These are phyloP conservation scores for Eristalis intricaria DNA, from an alignment of 2,888 invertebrate genomes.

Conservation along the genomic window DNA sequence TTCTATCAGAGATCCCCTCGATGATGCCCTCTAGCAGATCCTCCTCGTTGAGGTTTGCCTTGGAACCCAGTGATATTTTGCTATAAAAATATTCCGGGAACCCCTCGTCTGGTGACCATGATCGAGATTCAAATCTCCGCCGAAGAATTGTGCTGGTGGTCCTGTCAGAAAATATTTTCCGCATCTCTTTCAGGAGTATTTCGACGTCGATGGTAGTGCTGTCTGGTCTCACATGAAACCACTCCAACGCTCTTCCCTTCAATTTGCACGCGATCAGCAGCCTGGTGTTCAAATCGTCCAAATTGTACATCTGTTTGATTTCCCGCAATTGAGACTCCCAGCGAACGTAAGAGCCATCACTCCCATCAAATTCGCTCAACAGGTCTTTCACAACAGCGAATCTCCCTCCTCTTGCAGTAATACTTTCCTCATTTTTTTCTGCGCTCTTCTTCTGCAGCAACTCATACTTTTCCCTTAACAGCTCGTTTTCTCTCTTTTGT, in stretches of 20 bases:
- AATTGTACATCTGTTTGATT: neutral
- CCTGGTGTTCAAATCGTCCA: neutral
- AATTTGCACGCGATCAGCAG: neutral
- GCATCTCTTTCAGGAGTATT: neutral
- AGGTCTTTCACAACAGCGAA: neutral
- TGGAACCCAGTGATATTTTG: neutral
- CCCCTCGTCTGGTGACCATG: neutral
- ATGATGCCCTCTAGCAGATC: neutral
- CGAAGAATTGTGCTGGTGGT: neutral
- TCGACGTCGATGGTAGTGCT: neutral
- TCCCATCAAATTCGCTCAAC: neutral
- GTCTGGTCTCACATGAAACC: neutral
- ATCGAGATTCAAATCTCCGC: neutral
- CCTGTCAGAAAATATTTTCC: slow-evolving; percentile 2
- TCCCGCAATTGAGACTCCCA: neutral
- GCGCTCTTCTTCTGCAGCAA: slow-evolving; percentile 16
- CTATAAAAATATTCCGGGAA: neutral
- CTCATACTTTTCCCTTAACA: neutral
- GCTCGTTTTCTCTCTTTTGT: slow-evolving; percentile 9
- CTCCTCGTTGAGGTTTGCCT: neutral
- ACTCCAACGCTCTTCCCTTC: neutral
- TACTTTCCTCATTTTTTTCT: slow-evolving; percentile 4
- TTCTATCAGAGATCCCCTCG: slow-evolving; percentile 8
- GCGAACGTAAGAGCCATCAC: neutral
- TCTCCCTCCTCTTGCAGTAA: too few species aligned